Base-by-base conservation (phyloP, 2,888 invertebrate genomes). In the Lasioglossum marginatum region DNA sequence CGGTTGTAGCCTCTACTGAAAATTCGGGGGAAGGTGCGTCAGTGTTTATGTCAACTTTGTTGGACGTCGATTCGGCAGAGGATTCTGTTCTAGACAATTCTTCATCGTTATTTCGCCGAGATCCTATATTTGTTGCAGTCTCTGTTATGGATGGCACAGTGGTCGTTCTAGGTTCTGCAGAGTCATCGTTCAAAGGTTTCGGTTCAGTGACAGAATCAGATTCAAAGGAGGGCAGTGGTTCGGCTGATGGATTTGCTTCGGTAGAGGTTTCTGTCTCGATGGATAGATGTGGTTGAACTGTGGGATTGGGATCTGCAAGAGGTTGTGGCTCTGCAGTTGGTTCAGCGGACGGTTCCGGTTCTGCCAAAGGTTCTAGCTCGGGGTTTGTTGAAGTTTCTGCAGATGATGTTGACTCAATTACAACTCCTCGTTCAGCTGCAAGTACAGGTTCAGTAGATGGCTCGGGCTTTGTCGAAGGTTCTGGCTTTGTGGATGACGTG, bases 131-230 rank as follows among this genome's bases (percentile, higher is more conserved):
- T 43, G 91, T 85, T 31, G 87, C 83, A 87, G 89, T 95, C 94
- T 82, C 87, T 19, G 89, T 89, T 8, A 88, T 68, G 14, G 86
- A 37, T 48, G 88, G 78, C 52, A 86, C 89, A 40, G 83, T 80
- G 31, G 85, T 82, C 16, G 88, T 83, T 88, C 89, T 78, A 68
- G 85, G 77, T 84, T 91, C 89, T 37, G 73, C 72, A 4, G 87
- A 79, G 87, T 91, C 90, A n/a, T 93, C 93, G 10, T 87, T 31
- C 0, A 91, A 88, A 10, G 91, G 82, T 78, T 90, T 92, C 70
- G 93, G 89, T 84, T 93, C 92, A 52, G 92, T 85, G 43, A 86
- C 82, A 85, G 91, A 95, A 94, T 83, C 87, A 10, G 89, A 77
- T 80, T 89, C 88, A 14, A 88, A 48, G 12, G 85, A 66, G 14